Evolutionary conservation across 2,888 invertebrate species (phyloP).

Genomic region (Nematopogon swammerdamellus): DNA sequence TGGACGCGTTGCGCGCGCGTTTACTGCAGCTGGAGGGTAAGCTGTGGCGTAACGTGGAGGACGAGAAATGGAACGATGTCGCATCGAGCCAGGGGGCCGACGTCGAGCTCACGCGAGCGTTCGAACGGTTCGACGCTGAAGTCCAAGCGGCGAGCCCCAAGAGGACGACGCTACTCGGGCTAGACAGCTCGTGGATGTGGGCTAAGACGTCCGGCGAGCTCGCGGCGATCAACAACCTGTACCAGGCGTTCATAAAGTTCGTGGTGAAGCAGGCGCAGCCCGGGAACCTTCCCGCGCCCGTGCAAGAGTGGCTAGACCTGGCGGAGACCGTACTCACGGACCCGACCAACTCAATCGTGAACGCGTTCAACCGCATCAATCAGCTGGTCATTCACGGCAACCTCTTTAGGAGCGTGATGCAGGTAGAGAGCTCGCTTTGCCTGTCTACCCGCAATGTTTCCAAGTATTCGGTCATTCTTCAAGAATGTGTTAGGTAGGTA

Average conservation of each 20-base stretch:
- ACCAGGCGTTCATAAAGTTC: constrained; percentile 63
- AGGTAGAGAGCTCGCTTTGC: constrained; percentile 55
- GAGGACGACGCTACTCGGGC: constrained; percentile 21
- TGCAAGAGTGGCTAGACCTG: constrained; percentile 56
- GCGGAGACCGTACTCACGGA: constrained; percentile 64
- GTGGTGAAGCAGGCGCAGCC: constrained; percentile 39
- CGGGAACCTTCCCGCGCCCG: constrained; percentile 34
- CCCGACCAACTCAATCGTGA: constrained; percentile 53
- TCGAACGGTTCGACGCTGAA: constrained; percentile 51
- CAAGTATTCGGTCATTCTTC: too few relatives aligned
- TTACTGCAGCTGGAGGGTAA: constrained; percentile 57
- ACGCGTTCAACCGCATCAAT: constrained; percentile 56
- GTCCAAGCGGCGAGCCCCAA: constrained; percentile 30
- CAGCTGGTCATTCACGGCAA: constrained; percentile 61
- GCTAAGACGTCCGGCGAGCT: constrained; percentile 58
- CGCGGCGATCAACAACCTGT: constrained; percentile 61
- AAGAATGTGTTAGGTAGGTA: too few relatives aligned
- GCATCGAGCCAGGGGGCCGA: constrained; percentile 42
- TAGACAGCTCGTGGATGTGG: constrained; percentile 59
- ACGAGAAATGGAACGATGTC: constrained; percentile 29
- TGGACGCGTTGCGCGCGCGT: constrained; percentile 60
- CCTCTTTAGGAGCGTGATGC: constrained; percentile 60
- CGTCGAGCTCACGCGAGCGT: constrained; percentile 55
- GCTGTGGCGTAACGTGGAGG: constrained; percentile 43
- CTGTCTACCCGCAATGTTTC: too few relatives aligned